A percentile compares a stretch with the other conserved stretches of the same genome.
These are phyloP conservation scores for Brienomyrus brachyistius DNA, from an alignment of 2,113 vertebrate species.

Conservation along the genomic window DNA sequence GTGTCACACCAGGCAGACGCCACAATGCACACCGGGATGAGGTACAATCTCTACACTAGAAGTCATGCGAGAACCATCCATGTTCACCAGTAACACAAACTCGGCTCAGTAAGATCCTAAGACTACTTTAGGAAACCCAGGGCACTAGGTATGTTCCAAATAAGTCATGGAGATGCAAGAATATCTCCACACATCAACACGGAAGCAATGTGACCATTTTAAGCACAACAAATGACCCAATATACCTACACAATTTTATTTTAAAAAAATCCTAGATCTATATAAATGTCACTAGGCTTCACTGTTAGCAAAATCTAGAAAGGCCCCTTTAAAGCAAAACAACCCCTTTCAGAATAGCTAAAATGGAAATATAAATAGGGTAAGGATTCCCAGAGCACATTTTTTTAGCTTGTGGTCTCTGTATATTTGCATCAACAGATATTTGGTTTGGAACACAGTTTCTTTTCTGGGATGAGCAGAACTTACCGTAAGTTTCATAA, in stretches of 20 bases:
- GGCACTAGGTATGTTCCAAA: background rate
- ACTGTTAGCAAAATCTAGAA: background rate
- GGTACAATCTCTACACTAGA: background rate
- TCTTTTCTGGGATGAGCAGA: background rate
- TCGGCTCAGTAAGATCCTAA: background rate
- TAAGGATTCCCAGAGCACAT: background rate
- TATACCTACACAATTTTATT: background rate
- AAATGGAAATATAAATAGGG: background rate
- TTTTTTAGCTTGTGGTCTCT: background rate
- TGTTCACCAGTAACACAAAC: background rate
- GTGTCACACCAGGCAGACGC: background rate
- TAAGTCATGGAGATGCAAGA: background rate
- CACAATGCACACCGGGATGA: background rate
- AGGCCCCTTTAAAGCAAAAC: background rate
- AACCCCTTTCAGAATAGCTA: background rate
- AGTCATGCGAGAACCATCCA: background rate
- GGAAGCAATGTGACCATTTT: background rate
- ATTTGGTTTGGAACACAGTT: background rate
- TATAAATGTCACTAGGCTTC: background rate
- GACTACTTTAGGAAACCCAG: background rate
- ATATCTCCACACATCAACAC: background rate
- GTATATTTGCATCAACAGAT: background rate
- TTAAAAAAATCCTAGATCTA: background rate
- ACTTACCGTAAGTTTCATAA: slow-evolving; percentile 87
- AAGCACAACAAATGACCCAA: background rate